Evolutionary conservation across 2,797 vertebrate genomes (phyloP), one percentile per base, ranked within the genome.

Genomic region (Lacerta bilineata): DNA sequence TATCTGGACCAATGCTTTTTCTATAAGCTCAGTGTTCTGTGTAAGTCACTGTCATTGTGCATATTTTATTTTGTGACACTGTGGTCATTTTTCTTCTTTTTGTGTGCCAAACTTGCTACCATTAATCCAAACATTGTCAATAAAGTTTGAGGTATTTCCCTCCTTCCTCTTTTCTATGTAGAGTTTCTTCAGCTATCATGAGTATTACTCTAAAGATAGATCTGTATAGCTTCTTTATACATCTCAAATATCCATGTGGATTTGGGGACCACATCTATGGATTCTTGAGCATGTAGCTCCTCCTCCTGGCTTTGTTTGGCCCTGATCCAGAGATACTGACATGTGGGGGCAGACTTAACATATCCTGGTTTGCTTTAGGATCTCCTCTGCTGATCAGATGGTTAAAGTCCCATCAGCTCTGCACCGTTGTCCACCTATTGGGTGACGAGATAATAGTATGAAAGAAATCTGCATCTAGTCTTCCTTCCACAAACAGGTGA

Each of bases 1-100:
- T 96, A 92, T 95, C 94, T 96, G 96, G 95, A 97, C 95, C 95
- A 95, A 87, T 95, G 96, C 94, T 93, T 96, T 95, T 95, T 92
- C 94, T 94, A 94, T 96, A 95, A 95, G 94, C 93, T 91, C 91
- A 95, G 94, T 96, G 95, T 96, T 96, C 96, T 97, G 95, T 95
- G 94, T 94, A 96, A 96, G 95, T 96, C 95, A 95, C 94, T 96
- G 94, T 89, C 91, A 95, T 92, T 93, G 91, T 85, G 91, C 90
- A 92, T 95, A 95, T 96, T 96, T 97, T 96, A 96, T 96, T 96
- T 94, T 94, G 93, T 91, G 78, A 93, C 88, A 94, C 93, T 85
- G 61, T 41, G 76, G 92, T 90, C 61, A 94, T 95, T 95, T 50
- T 61, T 76, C 66, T 91, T 90, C 72, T 94, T 91, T 95, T 94